Base-by-base conservation (phyloP, 2,888 invertebrate species). In the Leptinotarsa haldemani region DNA sequence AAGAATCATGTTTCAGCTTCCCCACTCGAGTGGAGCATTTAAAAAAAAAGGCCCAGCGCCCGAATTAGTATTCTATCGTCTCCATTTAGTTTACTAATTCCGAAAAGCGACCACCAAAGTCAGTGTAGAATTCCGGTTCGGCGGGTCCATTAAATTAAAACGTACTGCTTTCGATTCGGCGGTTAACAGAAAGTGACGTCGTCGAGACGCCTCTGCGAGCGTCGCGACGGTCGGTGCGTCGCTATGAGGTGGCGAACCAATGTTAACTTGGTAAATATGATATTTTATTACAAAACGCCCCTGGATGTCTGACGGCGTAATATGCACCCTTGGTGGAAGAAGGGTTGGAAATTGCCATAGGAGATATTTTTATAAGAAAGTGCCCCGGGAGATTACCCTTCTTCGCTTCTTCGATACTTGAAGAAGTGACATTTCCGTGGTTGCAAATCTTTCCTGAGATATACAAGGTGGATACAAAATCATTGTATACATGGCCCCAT, bases 221-320 rank as follows among this genome's bases (percentile, higher is more conserved):
- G 81, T 78, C 79, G 81, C 75, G 82, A 78, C 80, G 69, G 40
- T 56, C 25, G 61, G 68, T 53, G 71, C 76, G 77, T 67, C 71
- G 69, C 71, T 58, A 64, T 65, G 66, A 83, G 83, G 84, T 83
- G 83, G 80, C 80, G 78, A 82, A 81, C 82, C 82, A 83, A 83
- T 85, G 85, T 86, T 85, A 83, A 84, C 84, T 84, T 81, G 76
- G 85, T 82, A 86, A 86, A 86, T 86, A 86, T 86, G 85, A 85
- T 85, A 85, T 85, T 84, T 75, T 85, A 85, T 85, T 84, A 74
- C 84, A 84, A 85, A 85, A 84, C 85, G 85, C 85, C 82, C 74
- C 78, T 82, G 85, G 85, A 85, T 74, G 79, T 78, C 80, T 80
- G 84, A 83, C 85, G 84, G 82, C 82, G 82, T 84, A 84, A 84